Evolutionary conservation across 2,888 invertebrate genomes (phyloP), one percentile per base, ranked within the genome.

Genomic region (Heliconius sara): DNA sequence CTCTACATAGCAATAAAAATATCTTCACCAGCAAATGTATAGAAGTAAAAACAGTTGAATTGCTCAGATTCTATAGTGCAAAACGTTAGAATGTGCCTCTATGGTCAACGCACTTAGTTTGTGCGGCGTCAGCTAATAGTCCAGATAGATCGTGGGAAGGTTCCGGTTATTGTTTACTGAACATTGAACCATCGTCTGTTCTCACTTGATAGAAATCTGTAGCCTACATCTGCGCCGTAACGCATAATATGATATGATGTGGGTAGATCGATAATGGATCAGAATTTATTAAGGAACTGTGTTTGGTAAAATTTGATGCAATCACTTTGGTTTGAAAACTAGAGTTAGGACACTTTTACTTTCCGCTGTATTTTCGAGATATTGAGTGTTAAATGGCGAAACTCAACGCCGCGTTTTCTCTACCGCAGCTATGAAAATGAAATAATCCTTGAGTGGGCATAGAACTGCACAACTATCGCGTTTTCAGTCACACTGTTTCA

Each of bases 81-180:
- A 74, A 65, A 75, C 27, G 63, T 30, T 63, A 65, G 75, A 79
- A 63, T 77, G 73, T 73, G 77, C 57, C 72, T 79, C n/a, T 77
- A 78, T 77, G 79, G 70, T 81, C 75, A 80, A 78, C 67, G 77
- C 80, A 77, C 79, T 80, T 73, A 63, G 72, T 83, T 82, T 83
- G 79, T 82, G 82, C 82, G 83, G 83, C 83, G 86, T 81, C 81
- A 85, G 83, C 86, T 88, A 88, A 88, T 87, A 81, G 85, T 85
- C 84, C 84, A 83, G 84, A 84, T 83, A 82, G 77, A 83, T 80
- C 91, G 91, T 92, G 91, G 88, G 90, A 92, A 89, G 85, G 85
- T 86, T 83, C 83, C 84, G 83, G 85, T 88, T 86, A 89, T 89
- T 88, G 88, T 90, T 87, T 84, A 86, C 85, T 88, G 85, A 81